A percentile compares a stretch with the other conserved stretches of the same genome.
phyloP scores from a whole-genome alignment of 1,140 invertebrate species.

The Drosophila burlai region DNA sequence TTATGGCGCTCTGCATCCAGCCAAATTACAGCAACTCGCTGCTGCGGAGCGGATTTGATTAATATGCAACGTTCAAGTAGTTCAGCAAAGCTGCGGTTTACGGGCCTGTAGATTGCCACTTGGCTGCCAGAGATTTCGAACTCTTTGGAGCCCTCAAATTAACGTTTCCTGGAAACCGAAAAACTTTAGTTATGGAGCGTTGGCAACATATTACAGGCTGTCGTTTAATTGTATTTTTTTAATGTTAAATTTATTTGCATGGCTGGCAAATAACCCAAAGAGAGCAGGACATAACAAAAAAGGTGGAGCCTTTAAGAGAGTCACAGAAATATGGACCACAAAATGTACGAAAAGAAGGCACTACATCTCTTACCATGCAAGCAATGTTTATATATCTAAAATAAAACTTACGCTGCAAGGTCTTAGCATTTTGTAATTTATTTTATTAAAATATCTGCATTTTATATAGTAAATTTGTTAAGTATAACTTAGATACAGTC shows the following conservation, averaged over 20 bases:
- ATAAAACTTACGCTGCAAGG: neutral
- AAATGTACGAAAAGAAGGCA: neutral
- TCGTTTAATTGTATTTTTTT: neutral
- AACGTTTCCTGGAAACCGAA: neutral
- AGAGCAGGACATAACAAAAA: neutral
- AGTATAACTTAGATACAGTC: neutral
- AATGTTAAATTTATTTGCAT: slow-evolving; percentile 25
- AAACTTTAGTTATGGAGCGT: neutral
- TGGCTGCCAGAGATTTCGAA: slow-evolving; percentile 17
- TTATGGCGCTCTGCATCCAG: slow-evolving; percentile 69
- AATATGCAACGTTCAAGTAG: slow-evolving; percentile 54
- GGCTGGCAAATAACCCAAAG: slow-evolving; percentile 4
- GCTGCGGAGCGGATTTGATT: slow-evolving; percentile 42
- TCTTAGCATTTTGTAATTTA: neutral
- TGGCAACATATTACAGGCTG: neutral
- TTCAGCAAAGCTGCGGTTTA: slow-evolving; percentile 20
- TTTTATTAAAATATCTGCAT: neutral
- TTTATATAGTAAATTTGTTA: neutral
- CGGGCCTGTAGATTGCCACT: slow-evolving; percentile 1
- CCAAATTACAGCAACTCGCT: slow-evolving; percentile 60
- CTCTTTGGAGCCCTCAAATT: slow-evolving; percentile 8
- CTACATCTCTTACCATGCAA: no score
- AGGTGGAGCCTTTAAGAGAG: neutral
- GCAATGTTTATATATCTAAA: neutral
- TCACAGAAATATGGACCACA: neutral